Evolutionary conservation across 1,140 invertebrate species (phyloP).

Genomic region (Brachionus paranguensis): DNA sequence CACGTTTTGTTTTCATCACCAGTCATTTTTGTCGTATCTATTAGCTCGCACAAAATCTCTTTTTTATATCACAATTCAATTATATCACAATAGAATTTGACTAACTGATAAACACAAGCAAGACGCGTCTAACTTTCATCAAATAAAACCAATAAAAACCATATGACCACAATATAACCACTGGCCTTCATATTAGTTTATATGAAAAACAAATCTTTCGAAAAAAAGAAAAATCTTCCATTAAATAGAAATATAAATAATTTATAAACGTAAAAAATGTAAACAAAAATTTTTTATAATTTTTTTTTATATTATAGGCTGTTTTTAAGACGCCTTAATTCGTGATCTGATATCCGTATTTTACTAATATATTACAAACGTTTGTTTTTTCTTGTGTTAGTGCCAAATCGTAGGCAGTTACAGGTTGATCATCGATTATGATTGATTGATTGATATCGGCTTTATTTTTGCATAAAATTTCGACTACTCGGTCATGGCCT

Average conservation of each 20-base stretch:
- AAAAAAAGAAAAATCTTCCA: not conserved
- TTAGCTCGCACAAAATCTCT: not conserved
- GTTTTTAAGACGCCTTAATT: not conserved
- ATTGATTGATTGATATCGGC: conserved; percentile 40
- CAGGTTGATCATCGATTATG: conserved; percentile 27
- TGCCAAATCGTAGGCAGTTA: conserved; percentile 39
- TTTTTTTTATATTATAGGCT: not conserved
- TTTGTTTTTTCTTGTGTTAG: conserved; percentile 11
- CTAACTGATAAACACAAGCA: not conserved
- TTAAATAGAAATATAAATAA: conserved; percentile 9
- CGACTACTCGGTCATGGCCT: conserved; percentile 30
- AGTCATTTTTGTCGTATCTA: not conserved
- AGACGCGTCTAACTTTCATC: not conserved
- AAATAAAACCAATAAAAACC: not conserved
- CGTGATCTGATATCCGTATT: conserved; percentile 29
- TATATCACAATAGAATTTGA: not conserved
- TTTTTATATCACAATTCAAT: not conserved
- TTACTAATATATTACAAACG: conserved; percentile 39
- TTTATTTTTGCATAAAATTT: conserved; percentile 36
- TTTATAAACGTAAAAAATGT: not conserved
- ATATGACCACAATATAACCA: not conserved
- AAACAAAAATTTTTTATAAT: not conserved
- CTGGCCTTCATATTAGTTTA: not conserved
- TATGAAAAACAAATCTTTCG: not conserved
- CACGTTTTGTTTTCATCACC: not conserved